These are phyloP conservation scores for Sminthurides bifidus DNA, from an alignment of 1,140 invertebrate species.

Conservation along the genomic window DNA sequence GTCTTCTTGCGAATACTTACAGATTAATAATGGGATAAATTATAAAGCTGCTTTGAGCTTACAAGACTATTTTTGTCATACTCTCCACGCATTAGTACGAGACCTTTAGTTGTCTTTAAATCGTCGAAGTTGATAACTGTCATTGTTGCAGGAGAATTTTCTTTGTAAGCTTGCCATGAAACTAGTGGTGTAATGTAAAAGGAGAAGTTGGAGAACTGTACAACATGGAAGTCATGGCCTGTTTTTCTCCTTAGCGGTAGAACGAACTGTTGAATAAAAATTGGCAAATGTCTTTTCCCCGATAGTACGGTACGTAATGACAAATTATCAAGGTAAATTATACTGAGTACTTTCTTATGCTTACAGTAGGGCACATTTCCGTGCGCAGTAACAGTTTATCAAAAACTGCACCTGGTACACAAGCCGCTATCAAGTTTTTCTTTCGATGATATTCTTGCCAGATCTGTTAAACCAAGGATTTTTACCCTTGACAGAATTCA, in stretches of 20 bases:
- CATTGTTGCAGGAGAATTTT: constrained; percentile 81
- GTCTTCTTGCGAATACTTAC: neutral
- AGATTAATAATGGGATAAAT: neutral
- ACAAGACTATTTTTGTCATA: constrained; percentile 67
- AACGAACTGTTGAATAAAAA: constrained; percentile 48
- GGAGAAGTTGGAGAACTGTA: constrained; percentile 58
- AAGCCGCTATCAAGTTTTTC: constrained; percentile 52
- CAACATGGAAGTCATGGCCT: constrained; percentile 79
- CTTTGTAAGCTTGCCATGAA: constrained; percentile 77
- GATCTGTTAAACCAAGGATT: constrained; percentile 40
- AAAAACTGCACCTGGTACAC: constrained; percentile 50
- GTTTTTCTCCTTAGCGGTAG: constrained; percentile 65
- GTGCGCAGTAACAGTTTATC: constrained; percentile 46
- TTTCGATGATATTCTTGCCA: constrained; percentile 69
- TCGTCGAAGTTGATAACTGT: constrained; percentile 72
- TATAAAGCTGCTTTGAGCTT: constrained; percentile 16
- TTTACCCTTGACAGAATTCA: constrained; percentile 12
- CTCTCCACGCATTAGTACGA: constrained; percentile 77
- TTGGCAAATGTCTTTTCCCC: constrained; percentile 11
- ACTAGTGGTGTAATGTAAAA: constrained; percentile 77
- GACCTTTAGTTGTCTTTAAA: constrained; percentile 57
- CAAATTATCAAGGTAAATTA: constrained; percentile 2
- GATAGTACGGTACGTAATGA: neutral
- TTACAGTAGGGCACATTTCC: constrained; percentile 45
- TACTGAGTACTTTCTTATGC: constrained; percentile 1